A percentile compares a stretch with the other conserved stretches of the same genome.
These are phyloP conservation scores for Scaptomyza cyrtandrae DNA, from an alignment of 2,888 invertebrate species.

Conservation along the genomic window DNA sequence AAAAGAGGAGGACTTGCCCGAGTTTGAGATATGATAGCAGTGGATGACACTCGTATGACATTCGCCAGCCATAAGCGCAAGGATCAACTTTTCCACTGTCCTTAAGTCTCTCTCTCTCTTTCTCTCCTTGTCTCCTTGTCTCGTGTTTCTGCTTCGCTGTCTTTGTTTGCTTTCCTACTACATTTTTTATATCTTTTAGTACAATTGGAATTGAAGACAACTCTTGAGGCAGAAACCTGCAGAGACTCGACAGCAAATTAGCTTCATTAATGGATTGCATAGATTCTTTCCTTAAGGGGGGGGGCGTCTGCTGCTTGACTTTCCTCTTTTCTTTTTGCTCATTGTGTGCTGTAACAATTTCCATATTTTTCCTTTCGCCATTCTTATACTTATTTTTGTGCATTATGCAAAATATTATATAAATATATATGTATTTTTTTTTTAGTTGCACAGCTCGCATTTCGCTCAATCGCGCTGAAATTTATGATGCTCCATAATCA, in stretches of 20 bases:
- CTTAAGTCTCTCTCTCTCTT: neutral
- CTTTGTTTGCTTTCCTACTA: conserved; percentile 36
- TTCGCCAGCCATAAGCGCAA: conserved; percentile 61
- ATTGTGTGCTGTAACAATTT: conserved; percentile 26
- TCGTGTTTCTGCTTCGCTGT: conserved; percentile 5
- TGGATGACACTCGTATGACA: conserved; percentile 71
- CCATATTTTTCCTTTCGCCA: conserved; percentile 12
- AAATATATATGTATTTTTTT: conserved; percentile 14
- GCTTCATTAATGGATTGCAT: conserved; percentile 70
- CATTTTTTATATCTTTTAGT: conserved; percentile 8
- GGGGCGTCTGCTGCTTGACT: conserved; percentile 19
- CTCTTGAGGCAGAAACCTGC: conserved; percentile 30
- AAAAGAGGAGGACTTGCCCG: conserved; percentile 27
- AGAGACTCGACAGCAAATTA: conserved; percentile 68
- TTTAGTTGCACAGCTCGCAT: conserved; percentile 52
- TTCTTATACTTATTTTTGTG: conserved; percentile 19
- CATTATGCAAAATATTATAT: conserved; percentile 34
- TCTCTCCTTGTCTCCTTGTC: neutral
- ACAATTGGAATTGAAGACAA: conserved; percentile 54
- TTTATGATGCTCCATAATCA: conserved; percentile 79
- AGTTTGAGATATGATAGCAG: conserved; percentile 65
- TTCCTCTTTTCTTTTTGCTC: too few species aligned
- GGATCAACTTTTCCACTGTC: conserved; percentile 66
- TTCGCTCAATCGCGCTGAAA: conserved; percentile 76
- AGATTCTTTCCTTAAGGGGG: conserved; percentile 11